Conservation (phyloP, 92 coral and sea anemone genomes). For the Heliopora coerulea region DNA sequence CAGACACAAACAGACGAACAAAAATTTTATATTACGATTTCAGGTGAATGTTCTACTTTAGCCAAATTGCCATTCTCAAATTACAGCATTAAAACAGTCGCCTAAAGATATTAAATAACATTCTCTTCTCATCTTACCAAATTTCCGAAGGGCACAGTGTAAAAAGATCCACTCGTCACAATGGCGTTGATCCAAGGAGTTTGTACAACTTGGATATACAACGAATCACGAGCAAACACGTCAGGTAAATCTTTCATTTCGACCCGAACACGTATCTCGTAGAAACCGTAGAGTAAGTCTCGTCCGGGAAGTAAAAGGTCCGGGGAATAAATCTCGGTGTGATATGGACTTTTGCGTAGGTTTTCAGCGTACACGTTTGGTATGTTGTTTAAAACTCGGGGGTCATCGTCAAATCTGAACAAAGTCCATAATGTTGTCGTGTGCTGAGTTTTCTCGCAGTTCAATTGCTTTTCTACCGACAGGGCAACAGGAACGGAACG, state of each 20-base stretch:
- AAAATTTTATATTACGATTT: too few species aligned
- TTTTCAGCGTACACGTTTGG: not conserved
- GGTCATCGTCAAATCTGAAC: constrained; percentile 17
- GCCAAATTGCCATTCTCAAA: too few species aligned
- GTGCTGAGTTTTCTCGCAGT: not conserved
- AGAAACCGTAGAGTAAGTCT: constrained; percentile 14
- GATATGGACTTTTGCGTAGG: not conserved
- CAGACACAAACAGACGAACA: too few species aligned
- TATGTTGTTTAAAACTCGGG: not conserved
- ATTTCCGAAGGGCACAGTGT: constrained; percentile 13
- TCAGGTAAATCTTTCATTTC: constrained; percentile 23
- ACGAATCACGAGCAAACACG: constrained; percentile 5
- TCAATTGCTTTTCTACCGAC: not conserved
- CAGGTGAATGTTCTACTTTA: too few species aligned
- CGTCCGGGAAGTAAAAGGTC: constrained; percentile 25
- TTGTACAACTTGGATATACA: constrained; percentile 18
- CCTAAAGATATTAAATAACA: too few species aligned
- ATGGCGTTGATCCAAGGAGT: constrained; percentile 19
- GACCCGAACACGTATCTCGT: constrained; percentile 11
- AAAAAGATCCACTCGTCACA: not conserved
- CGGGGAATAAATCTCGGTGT: not conserved
- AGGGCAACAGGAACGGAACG: constrained; percentile 8
- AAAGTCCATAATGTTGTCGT: constrained; percentile 10
- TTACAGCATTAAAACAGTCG: too few species aligned
- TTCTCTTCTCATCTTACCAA: constrained; percentile 3